Evolutionary conservation across 2,797 vertebrate genomes (phyloP), one percentile per base, ranked within the genome.

Genomic region (Novumbra hubbsi): DNA sequence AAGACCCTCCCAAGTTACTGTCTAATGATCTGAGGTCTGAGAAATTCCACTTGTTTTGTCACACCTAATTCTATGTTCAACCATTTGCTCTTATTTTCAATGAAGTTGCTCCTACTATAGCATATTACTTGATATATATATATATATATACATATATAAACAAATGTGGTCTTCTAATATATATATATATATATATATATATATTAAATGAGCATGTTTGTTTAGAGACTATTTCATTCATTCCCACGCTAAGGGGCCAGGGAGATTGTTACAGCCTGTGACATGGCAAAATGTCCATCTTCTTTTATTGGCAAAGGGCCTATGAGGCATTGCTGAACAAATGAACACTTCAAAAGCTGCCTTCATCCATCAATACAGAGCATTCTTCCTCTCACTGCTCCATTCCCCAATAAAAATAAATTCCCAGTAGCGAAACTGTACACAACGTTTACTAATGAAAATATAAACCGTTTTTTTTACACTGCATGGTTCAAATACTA

Each of bases 181-280:
- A 2, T 62, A 2, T 24, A 27, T 68, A 63, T 79, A 9, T 16
- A 2, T 3, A 9, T 16, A 2, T 3, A 2, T 62, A 2, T 24
- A 27, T 68, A 63, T 79, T 74, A 57, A 78, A 70, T 75, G 75
- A 78, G 77, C 72, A 82, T 0, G 34, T 82, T 85, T 88, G 75
- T 86, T 84, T 77, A 76, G 17, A 65, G 77, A 76, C 74, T 68
- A 55, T 81, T 63, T 81, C 81, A 89, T 85, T 81, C 75, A 1
- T 84, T 86, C 34, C 76, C 65, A 78, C 76, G 45, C 80, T 21
- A 3, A 66, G 19, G 15, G 32, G 16, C 80, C 66, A 19, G 64
- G 77, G 75, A 66, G 69, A 63, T 73, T 68, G 67, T 76, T 63
- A 84, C 32, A 41, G 12, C 60, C 7, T 38, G 21, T 48, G 49